Evolutionary conservation across 2,797 vertebrate species (phyloP), one percentile per base, ranked within the genome.

Genomic region (Darevskia mixta): DNA sequence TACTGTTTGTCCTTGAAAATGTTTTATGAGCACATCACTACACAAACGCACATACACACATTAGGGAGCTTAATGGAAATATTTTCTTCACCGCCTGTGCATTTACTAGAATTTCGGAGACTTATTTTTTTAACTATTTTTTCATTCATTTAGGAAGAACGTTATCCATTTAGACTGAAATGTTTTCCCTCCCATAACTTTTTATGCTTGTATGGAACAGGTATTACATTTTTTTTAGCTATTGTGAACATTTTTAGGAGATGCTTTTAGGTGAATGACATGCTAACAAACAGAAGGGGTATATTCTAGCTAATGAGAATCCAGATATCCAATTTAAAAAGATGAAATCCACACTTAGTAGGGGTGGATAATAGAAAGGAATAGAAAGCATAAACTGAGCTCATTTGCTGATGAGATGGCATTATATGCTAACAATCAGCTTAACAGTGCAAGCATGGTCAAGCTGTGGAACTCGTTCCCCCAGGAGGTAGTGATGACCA

Each of bases 1-100:
- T 82, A 88, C 86, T 90, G 79, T 88, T 9, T 89, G 88, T 82
- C 87, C 93, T 95, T 91, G 89, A 94, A 93, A 83, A 29, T 76
- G 91, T 49, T 29, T 72, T n/a, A n/a, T 88, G 94, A 78, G 69
- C 61, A 58, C 15, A 89, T 5, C 95, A 75, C 23, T 83, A 90
- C 90, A 72, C 18, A 27, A 5, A 71, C 8, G 2, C 67, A 38
- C 29, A 35, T 32, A n/a, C 18, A n/a, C 29, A 35, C 8, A 35
- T 45, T 1, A 27, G 32, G 75, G 88, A 8, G 15, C 0, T 3
- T 29, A 76, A 85, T 3, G 27, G 80, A 87, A 23, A 18, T 13
- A 4, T 49, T 32, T 72, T 49, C 29, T 32, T 83, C 5, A 23
- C 13, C 10, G 7, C 7, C 38, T 27, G 17, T 71, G 2, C 43